Base-by-base conservation (phyloP, 2,797 vertebrate species). In the Poliocrania exsul region DNA sequence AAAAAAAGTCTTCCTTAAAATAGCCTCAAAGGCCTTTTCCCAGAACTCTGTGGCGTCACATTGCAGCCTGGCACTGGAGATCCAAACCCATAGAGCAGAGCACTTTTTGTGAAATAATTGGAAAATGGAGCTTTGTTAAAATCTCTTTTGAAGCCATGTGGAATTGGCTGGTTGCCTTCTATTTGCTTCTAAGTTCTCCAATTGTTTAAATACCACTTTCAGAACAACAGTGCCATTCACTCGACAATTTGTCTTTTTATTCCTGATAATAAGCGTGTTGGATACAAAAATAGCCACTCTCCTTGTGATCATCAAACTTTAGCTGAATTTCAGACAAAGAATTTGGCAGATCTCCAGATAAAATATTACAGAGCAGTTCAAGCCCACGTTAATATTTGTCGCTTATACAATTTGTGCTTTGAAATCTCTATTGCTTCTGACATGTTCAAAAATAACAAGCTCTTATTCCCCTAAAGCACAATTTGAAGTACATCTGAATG, bases 151-250 rank as follows among this genome's bases (percentile, higher is more conserved):
- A 60, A 92, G 61, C 38, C 62, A 53, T 33, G 20, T 74, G 85
- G 70, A 69, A 26, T 92, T 96, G 90, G 53, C 84, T 94, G 57
- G 54, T 86, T 92, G 92, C 84, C 66, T 86, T 74, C 64, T 91
- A 10, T 95, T 96, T 83, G 67, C 64, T 95, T 93, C 66, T 29
- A 60, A 88, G 62, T 78, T 95, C 73, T 75, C 54, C 26, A 29
- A 33, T 83, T 67, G 57, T 93, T 85, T 73, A 81, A 96, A 87
- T 88, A 79, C 53, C 65, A 58, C 88, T 73, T 86, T 86, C 80
- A 23, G 58, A 84, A 92, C 56, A 88, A 90, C 44, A 54, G 47
- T 31, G 49, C 33, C 19, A 17, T 33, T 84, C 82, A 64, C 57
- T 92, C 79, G 24, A 54, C 84, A 85, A 71, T 94, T 90, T 91